phyloP scores from a whole-genome alignment of 92 coral and sea anemone genomes.

The Metridium senile region DNA sequence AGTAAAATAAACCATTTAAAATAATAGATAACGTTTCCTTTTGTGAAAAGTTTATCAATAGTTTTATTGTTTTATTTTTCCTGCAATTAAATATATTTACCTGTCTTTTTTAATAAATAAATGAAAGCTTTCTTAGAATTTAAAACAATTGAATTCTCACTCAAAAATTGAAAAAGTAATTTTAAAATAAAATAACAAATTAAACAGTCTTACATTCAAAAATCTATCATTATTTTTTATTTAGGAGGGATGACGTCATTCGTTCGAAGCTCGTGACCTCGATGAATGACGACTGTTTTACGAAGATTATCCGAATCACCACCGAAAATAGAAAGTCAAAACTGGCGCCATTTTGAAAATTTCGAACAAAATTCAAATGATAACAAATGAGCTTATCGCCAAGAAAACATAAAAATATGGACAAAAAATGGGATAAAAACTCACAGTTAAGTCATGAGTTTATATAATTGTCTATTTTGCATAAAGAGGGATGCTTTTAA shows the following conservation, averaged over 20 bases:
- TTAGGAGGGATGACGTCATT: slow-evolving; percentile 25
- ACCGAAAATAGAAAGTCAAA: slow-evolving; percentile 24
- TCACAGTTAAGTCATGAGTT: background rate
- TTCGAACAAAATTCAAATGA: background rate
- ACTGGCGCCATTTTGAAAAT: slow-evolving; percentile 86
- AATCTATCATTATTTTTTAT: too few species aligned
- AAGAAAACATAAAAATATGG: background rate
- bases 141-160: too few species aligned
- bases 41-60: too few species aligned
- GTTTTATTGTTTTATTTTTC: background rate
- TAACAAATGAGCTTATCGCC: slow-evolving; percentile 1
- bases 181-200: too few species aligned
- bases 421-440: background rate
- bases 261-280: slow-evolving; percentile 13
- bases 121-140: too few species aligned
- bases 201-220: too few species aligned
- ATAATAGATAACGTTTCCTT: background rate
- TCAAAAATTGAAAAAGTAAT: too few species aligned
- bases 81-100: too few species aligned
- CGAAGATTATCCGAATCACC: slow-evolving; percentile 36
- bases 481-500: background rate
- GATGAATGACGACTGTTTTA: slow-evolving; percentile 12
- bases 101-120: too few species aligned
- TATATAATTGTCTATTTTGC: background rate
- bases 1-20: background rate